Evolutionary conservation across 2,888 invertebrate genomes (phyloP), one percentile per base, ranked within the genome.

Genomic region (Drosophila affinis): DNA sequence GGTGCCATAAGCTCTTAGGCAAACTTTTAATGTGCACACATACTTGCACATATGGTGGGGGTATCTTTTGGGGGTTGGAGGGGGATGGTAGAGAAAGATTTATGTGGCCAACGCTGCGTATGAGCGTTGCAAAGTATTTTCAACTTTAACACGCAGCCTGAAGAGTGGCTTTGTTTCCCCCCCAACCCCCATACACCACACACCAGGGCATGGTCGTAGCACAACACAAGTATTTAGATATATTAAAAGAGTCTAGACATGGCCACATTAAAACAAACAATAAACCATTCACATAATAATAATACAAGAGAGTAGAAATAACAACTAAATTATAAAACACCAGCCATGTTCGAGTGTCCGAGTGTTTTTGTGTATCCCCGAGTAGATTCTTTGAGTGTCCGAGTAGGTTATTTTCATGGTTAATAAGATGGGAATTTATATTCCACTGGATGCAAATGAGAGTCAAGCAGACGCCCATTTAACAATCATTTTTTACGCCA

Each of bases 11-110:
- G 88, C 83, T 88, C 79, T 81, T 72, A 76, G 79, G 81, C 71
- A 87, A 84, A 84, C 82, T 84, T 84, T 88, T 88, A 83, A 83
- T 88, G 88, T 73, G 76, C 87, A 83, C 49, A 57, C 68, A 79
- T 62, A 72, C 51, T 32, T 52, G 72, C 61, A 49, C 57, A 18
- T 34, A 51, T 69, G 64, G 75, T 61, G 62, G 58, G 44, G 39
- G 39, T 3, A 49, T 48, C 49, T 52, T 69, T 58, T 27, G 56
- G 49, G 47, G 32, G 32, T 0, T 10, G 10, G 39, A 0, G 6
- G 14, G 39, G 39, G 6, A 14, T 10, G 57, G 53, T 52, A 14
- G 57, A 17, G 61, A 53, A 75, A 86, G 87, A 83, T 83, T 88
- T 86, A 83, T 88, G 87, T 76, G 67, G 76, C 57, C 81, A 76